phyloP scores from a whole-genome alignment of 2,888 invertebrate species.

The Platynereis dumerilii region DNA sequence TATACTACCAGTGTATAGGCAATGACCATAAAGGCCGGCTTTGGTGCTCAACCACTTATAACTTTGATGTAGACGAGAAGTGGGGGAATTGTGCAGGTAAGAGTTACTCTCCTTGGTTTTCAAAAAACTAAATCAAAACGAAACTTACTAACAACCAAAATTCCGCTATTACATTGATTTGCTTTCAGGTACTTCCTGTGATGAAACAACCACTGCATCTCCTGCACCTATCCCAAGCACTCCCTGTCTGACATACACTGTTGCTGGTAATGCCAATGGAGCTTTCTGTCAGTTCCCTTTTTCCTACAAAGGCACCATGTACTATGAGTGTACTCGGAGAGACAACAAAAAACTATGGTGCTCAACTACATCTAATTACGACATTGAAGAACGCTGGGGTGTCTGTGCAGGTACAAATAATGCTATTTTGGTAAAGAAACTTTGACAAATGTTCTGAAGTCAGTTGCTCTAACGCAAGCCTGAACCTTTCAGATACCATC shows the following conservation, averaged over 20 bases:
- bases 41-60: neutral
- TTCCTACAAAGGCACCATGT: constrained; percentile 6
- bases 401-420: constrained; percentile 12
- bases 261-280: constrained; percentile 19
- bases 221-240: no score
- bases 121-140: no score
- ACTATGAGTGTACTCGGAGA: constrained; percentile 4
- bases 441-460: no score
- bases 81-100: neutral
- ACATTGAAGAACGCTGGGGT: constrained; percentile 17
- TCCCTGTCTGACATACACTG: neutral
- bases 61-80: no score
- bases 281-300: constrained; percentile 18
- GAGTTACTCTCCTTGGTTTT: no score
- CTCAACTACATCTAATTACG: constrained; percentile 19
- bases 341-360: constrained; percentile 14
- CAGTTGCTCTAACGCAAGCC: no score
- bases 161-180: no score
- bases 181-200: no score
- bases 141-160: no score
- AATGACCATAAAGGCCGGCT: neutral
- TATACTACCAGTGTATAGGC: neutral
- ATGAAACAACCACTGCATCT: no score
- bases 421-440: no score
- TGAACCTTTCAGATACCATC: neutral